phyloP scores from a whole-genome alignment of 2,113 vertebrate genomes.

The Apteryx owenii region DNA sequence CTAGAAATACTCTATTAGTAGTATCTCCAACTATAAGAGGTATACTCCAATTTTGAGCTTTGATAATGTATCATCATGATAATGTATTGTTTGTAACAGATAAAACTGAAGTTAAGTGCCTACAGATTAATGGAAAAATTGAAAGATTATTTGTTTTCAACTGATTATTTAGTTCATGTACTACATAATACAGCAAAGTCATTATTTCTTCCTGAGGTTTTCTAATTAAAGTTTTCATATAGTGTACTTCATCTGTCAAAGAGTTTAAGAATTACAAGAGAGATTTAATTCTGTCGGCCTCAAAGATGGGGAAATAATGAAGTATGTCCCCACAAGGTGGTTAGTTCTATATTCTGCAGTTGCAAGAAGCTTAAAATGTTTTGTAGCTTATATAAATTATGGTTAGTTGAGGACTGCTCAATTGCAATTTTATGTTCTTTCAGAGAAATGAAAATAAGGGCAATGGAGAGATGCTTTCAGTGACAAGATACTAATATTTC shows the following conservation, averaged over 20 bases:
- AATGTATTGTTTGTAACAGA: neutral
- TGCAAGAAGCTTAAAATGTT: neutral
- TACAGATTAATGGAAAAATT: neutral
- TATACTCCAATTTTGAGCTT: neutral
- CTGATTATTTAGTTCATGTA: neutral
- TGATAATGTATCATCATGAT: neutral
- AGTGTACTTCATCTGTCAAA: neutral
- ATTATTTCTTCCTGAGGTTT: constrained; percentile 8
- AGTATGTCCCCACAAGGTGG: neutral
- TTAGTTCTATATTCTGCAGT: neutral
- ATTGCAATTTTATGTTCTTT: neutral
- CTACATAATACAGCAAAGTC: neutral
- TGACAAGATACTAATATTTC: neutral
- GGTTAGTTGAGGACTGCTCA: neutral
- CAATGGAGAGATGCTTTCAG: neutral
- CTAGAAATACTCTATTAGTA: neutral
- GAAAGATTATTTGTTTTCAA: constrained; percentile 9
- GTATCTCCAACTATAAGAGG: neutral
- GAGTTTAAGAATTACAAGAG: constrained; percentile 5
- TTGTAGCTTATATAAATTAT: neutral
- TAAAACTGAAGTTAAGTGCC: neutral
- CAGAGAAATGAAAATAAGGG: neutral
- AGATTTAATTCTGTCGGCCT: constrained; percentile 18
- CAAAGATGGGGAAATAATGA: constrained; percentile 45
- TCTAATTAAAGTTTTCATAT: neutral